Evolutionary conservation across 2,888 invertebrate genomes (phyloP).

Genomic region (Toxonevra muliebris): DNA sequence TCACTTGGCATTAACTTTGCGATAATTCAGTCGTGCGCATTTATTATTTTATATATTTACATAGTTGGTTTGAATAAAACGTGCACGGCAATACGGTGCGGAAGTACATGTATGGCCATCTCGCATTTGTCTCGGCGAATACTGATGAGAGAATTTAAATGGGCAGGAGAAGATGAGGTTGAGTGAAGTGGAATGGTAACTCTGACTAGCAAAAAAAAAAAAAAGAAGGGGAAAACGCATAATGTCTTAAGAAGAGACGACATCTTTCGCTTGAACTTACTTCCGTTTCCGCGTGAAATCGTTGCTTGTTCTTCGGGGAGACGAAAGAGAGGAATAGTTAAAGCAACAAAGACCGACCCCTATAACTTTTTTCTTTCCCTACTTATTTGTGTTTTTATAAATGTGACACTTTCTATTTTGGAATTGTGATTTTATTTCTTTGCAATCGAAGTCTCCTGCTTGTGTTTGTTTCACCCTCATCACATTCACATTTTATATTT

Average conservation of each 20-base stretch:
- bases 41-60: background rate
- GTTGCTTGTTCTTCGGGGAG: slow-evolving; percentile 8
- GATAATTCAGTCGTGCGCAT: slow-evolving; percentile 28
- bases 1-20: slow-evolving; percentile 29
- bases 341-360: background rate
- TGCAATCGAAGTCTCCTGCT: background rate
- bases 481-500: background rate
- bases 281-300: slow-evolving; percentile 28
- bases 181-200: no score
- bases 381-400: slow-evolving; percentile 7
- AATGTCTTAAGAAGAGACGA: background rate
- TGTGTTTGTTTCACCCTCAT: background rate
- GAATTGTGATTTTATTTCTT: slow-evolving; percentile 3
- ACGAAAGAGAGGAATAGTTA: no score
- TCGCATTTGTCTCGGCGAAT: no score
- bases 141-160: background rate
- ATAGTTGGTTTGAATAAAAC: no score
- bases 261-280: slow-evolving; percentile 29
- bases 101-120: no score
- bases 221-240: no score
- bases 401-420: background rate
- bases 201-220: no score
- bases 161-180: background rate
- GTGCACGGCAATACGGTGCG: no score
- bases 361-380: background rate